Percentiles rank a stretch among this genome's conserved stretches.
Evolutionary conservation across 2,113 vertebrate genomes (phyloP).

Genomic region (Corvus cornix): DNA sequence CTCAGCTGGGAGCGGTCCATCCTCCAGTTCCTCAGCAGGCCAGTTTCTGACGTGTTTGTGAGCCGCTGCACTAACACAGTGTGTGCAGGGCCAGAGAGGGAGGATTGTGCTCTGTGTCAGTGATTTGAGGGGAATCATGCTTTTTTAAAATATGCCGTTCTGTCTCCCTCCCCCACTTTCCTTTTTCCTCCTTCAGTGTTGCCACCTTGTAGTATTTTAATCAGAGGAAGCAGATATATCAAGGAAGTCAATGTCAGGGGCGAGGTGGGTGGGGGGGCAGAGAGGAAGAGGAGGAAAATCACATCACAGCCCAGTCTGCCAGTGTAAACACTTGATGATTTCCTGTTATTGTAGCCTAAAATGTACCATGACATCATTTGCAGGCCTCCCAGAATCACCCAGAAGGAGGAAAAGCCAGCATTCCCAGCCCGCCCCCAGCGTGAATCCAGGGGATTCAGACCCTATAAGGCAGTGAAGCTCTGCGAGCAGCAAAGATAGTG

Average conservation of each 20-base stretch:
- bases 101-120: neutral
- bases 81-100: fast-evolving
- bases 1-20: neutral
- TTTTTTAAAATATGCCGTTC: neutral
- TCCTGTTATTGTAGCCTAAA: constrained; percentile 85
- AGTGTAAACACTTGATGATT: constrained; percentile 79
- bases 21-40: neutral
- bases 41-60: neutral
- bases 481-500: neutral
- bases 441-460: constrained; percentile 48
- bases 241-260: constrained; percentile 70
- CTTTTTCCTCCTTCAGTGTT: constrained; percentile 46
- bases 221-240: constrained; percentile 78
- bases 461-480: constrained; percentile 76
- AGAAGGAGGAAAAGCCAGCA: constrained; percentile 62
- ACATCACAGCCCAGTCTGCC: constrained; percentile 68
- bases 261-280: neutral
- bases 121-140: neutral
- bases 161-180: constrained; percentile 35
- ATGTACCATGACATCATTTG: constrained; percentile 76
- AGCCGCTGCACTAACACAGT: neutral
- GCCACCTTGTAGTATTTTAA: constrained; percentile 73
- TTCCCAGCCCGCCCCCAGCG: constrained; percentile 30
- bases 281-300: constrained; percentile 69
- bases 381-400: constrained; percentile 64